Conservation (phyloP, 2,888 invertebrate genomes). For the Drosophila anomalipes region DNA sequence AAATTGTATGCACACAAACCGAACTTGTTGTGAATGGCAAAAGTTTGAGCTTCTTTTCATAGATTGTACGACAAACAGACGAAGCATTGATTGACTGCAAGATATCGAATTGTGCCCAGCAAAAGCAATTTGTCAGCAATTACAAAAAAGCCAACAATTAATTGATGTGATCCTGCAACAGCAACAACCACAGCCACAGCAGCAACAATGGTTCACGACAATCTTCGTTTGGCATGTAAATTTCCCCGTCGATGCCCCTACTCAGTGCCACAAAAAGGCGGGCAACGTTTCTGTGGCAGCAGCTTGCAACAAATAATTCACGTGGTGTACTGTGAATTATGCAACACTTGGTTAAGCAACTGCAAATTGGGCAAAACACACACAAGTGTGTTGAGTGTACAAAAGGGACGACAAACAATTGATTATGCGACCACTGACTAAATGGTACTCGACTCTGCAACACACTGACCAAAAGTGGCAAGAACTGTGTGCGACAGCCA, state of each 20-base stretch:
- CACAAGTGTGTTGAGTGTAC: neutral
- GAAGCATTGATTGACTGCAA: constrained; percentile 9
- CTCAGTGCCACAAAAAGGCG: neutral
- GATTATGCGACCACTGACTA: constrained; percentile 30
- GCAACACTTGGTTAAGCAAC: constrained; percentile 44
- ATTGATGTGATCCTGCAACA: constrained; percentile 37
- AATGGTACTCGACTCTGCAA: constrained; percentile 20
- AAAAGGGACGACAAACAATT: constrained; percentile 30
- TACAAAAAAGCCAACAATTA: constrained; percentile 48
- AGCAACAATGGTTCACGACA: constrained; percentile 10
- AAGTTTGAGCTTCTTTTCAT: constrained; percentile 48
- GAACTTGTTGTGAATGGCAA: constrained; percentile 19
- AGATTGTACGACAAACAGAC: constrained; percentile 46
- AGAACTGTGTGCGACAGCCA: neutral
- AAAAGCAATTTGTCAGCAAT: constrained; percentile 60
- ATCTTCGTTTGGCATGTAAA: constrained; percentile 19
- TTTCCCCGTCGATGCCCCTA: constrained; percentile 6
- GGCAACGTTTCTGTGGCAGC: constrained; percentile 12
- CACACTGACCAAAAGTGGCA: constrained; percentile 1
- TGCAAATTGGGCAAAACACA: neutral
- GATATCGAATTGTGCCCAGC: constrained; percentile 3
- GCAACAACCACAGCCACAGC: neutral
- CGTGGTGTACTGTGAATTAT: constrained; percentile 33
- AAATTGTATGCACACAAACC: constrained; percentile 12
- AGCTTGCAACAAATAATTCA: constrained; percentile 48